A percentile compares a stretch with the other conserved stretches of the same genome.
phyloP scores from a whole-genome alignment of 2,888 invertebrate species.

The Tenodera sinensis region DNA sequence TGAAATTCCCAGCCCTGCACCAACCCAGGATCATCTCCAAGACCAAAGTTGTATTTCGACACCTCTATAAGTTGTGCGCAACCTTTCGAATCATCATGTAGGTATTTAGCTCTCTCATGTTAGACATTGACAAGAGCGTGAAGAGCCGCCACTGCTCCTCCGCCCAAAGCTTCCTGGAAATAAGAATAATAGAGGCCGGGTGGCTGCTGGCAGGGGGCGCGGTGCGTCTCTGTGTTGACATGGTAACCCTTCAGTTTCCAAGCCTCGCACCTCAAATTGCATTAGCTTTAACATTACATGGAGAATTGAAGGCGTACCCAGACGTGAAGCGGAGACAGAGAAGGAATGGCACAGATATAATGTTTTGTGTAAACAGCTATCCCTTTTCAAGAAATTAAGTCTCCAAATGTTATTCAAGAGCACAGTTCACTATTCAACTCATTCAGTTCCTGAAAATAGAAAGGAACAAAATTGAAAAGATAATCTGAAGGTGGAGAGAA shows the following conservation, averaged over 20 bases:
- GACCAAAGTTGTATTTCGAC: no score
- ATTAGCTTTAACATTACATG: slow-evolving; percentile 54
- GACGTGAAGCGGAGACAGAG: slow-evolving; percentile 43
- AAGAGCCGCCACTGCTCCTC: neutral
- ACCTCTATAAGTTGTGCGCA: no score
- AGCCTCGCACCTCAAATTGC: slow-evolving; percentile 46
- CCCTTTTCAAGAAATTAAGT: neutral
- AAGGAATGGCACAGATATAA: neutral
- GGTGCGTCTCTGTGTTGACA: slow-evolving; percentile 28
- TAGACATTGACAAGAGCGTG: neutral
- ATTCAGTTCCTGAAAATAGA: no score
- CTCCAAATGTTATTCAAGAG: neutral
- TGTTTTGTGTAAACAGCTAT: neutral
- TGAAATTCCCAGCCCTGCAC: no score
- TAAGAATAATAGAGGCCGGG: neutral
- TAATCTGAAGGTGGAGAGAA: no score
- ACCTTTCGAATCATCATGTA: no score
- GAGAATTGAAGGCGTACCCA: slow-evolving; percentile 51
- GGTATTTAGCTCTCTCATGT: neutral
- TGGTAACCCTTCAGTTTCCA: slow-evolving; percentile 31
- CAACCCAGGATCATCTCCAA: no score
- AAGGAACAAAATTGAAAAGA: no score
- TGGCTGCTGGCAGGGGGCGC: neutral
- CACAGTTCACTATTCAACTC: no score
- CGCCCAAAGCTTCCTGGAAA: neutral